Percentiles rank a stretch among this genome's conserved stretches.
Evolutionary conservation across 2,113 vertebrate species (phyloP).

Genomic region (Scartelaos histophorus): DNA sequence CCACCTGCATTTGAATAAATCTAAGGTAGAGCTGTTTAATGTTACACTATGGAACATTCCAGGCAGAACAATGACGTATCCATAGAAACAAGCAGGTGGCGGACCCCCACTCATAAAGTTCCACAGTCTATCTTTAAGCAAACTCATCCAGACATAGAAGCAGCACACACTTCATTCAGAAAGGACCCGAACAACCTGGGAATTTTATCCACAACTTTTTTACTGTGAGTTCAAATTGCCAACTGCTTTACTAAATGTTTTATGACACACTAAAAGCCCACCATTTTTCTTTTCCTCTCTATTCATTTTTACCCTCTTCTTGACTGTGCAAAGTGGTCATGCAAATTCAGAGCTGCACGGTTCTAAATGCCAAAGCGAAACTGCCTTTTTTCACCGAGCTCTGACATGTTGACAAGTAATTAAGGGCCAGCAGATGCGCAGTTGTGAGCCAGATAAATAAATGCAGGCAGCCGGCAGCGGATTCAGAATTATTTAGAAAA

Average conservation of each 20-base stretch:
- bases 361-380: conserved; percentile 37
- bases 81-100: too few species aligned
- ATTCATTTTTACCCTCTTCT: conserved; percentile 15
- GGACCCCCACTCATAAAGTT: too few species aligned
- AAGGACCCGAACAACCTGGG: too few species aligned
- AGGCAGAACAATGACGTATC: too few species aligned
- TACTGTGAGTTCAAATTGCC: background rate
- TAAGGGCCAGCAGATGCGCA: conserved; percentile 41
- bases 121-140: background rate
- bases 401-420: conserved; percentile 57
- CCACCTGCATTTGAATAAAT: too few species aligned
- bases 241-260: background rate
- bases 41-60: too few species aligned
- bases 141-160: background rate
- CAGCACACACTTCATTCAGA: background rate
- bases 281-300: conserved; percentile 33
- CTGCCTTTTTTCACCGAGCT: background rate
- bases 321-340: conserved; percentile 30
- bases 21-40: too few species aligned
- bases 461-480: conserved; percentile 4
- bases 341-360: conserved; percentile 21
- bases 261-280: conserved; percentile 25
- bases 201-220: background rate
- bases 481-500: background rate
- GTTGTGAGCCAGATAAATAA: conserved; percentile 37